Base-by-base conservation (phyloP, 2,888 invertebrate genomes). In the Lithophane semibrunnea region DNA sequence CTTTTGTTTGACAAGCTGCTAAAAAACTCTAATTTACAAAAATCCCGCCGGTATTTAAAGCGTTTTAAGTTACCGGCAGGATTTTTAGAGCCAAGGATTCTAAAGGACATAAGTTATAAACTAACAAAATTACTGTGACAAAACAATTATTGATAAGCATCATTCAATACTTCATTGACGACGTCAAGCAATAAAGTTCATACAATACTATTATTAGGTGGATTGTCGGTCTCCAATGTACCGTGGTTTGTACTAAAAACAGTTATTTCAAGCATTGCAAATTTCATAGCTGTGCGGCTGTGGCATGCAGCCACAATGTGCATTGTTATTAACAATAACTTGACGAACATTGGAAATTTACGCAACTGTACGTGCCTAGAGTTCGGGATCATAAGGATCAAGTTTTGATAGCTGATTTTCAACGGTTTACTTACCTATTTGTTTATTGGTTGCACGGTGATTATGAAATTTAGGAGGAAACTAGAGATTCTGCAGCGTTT, bases 301-400 rank as follows among this genome's bases (percentile, higher is more conserved):
- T 37, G 80, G 80, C 83, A 65, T 82, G 78, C 82, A 69, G 86
- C 84, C 87, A 91, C 90, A 91, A 90, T 91, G 80, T 78, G 76
- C 84, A 90, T 91, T 90, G 91, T 91, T 90, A 82, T 81, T 85
- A 88, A 90, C 89, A 89, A 87, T 89, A 86, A 89, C 76, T 87
- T 82, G 75, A 83, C 71, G 75, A 73, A 83, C 82, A 54, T 85
- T 82, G 79, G 68, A 72, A 65, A 58, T 68, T 88, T 87, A 73
- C 86, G 84, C 80, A 88, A 88, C 24, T 18, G 7, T 65, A 82
- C 85, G 87, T 88, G 88, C 68, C 81, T 85, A 80, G 80, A 77
- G 66, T 80, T 73, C 21, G 63, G 24, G 60, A 84, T 78, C 79
- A 18, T 63, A 49, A 78, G 75, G 84, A 84, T 80, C 75, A 42